Evolutionary conservation across 2,113 vertebrate species (phyloP).

Genomic region (Festucalex cinctus): DNA sequence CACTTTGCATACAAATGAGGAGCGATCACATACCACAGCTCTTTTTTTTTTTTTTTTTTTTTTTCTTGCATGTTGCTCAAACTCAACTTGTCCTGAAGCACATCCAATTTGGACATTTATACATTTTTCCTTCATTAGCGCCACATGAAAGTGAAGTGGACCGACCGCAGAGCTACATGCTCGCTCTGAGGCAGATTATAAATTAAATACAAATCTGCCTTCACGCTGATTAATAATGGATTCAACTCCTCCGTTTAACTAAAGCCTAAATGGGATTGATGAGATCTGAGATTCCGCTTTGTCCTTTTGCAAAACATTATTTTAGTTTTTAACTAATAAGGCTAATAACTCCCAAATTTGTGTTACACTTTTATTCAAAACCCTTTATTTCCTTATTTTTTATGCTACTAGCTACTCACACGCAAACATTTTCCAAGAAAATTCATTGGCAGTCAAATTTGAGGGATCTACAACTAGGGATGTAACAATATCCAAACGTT

Average conservation of each 20-base stretch:
- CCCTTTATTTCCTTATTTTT: no score
- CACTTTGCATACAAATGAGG: background rate
- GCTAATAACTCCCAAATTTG: background rate
- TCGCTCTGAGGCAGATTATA: slow-evolving; percentile 29
- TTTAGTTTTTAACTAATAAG: background rate
- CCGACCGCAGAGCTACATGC: slow-evolving; percentile 23
- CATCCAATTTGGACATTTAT: background rate
- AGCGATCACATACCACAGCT: background rate
- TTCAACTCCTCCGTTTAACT: slow-evolving; percentile 14
- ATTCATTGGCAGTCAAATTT: no score
- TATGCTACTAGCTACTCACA: no score
- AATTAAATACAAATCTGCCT: slow-evolving; percentile 39
- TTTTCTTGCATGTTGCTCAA: background rate
- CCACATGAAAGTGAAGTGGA: slow-evolving; percentile 21
- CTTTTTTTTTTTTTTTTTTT: background rate
- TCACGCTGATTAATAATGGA: slow-evolving; percentile 26
- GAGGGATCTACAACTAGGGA: no score
- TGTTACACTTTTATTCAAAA: no score
- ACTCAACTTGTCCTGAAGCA: background rate
- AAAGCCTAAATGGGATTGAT: slow-evolving; percentile 3
- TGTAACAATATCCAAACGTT: no score
- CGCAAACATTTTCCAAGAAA: no score
- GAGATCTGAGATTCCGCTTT: background rate
- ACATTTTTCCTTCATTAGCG: slow-evolving; percentile 13
- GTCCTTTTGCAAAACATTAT: background rate